Conservation (phyloP, 2,888 invertebrate species). For the Clostera curtula region DNA sequence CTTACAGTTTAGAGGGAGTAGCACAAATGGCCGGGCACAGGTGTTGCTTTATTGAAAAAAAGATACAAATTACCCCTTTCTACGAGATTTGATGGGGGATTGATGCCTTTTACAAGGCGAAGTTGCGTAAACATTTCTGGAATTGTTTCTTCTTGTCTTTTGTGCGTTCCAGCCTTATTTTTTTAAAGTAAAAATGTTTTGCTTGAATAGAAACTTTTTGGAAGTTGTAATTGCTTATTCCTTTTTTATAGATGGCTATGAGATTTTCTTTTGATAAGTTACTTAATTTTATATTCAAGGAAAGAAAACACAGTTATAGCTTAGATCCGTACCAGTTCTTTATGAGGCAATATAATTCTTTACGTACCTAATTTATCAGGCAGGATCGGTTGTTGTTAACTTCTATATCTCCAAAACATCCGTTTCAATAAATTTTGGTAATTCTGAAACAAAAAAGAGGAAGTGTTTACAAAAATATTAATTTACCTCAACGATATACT, state of each 20-base stretch:
- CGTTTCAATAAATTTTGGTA: slow-evolving; percentile 27
- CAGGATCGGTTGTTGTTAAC: slow-evolving; percentile 54
- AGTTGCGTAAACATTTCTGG: slow-evolving; percentile 20
- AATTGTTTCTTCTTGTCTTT: slow-evolving; percentile 26
- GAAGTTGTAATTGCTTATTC: slow-evolving; percentile 1
- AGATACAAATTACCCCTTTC: slow-evolving; percentile 67
- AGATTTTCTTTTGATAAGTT: slow-evolving; percentile 1
- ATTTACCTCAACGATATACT: slow-evolving; percentile 28
- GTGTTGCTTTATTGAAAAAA: slow-evolving; percentile 72
- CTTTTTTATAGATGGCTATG: background rate
- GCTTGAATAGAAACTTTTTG: background rate
- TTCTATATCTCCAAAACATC: too few species aligned
- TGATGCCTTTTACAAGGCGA: slow-evolving; percentile 35
- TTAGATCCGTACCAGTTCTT: too few species aligned
- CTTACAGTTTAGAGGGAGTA: slow-evolving; percentile 54
- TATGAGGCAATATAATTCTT: too few species aligned
- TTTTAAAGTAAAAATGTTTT: slow-evolving; percentile 10
- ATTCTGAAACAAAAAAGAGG: slow-evolving; percentile 51
- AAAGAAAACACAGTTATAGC: too few species aligned
- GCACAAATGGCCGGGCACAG: slow-evolving; percentile 60
- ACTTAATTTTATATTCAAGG: too few species aligned
- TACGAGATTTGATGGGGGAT: slow-evolving; percentile 49
- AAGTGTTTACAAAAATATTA: slow-evolving; percentile 13
- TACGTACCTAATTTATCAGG: slow-evolving; percentile 61
- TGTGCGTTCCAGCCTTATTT: slow-evolving; percentile 11